These are phyloP conservation scores for Nyctibius bracteatus DNA, from an alignment of 2,113 vertebrate species.

Conservation along the genomic window DNA sequence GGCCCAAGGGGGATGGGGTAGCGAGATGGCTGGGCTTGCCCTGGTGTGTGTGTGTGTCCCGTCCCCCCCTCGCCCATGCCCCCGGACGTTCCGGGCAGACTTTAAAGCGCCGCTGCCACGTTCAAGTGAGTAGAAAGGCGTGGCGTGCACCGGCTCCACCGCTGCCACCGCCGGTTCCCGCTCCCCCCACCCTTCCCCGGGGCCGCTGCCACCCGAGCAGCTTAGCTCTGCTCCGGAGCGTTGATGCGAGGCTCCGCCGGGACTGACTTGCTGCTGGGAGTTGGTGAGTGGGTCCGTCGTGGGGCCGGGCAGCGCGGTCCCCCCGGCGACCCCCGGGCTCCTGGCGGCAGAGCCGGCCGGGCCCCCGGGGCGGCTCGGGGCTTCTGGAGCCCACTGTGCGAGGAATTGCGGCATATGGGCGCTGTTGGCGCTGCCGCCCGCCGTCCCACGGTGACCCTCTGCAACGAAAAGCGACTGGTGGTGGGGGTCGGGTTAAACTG, in stretches of 20 bases:
- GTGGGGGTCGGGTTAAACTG: neutral
- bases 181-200: neutral
- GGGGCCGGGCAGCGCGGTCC: too few relatives aligned
- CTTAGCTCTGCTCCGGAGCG: neutral
- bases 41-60: too few relatives aligned
- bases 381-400: neutral
- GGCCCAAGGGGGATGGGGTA: neutral
- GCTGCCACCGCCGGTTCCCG: neutral
- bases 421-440: neutral
- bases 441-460: neutral
- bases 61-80: neutral
- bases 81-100: neutral
- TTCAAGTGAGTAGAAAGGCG: slow-evolving; percentile 9
- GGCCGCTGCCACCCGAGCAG: neutral
- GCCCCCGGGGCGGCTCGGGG: too few relatives aligned
- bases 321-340: neutral
- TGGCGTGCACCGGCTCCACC: neutral
- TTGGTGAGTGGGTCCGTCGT: fast-evolving
- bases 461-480: too few relatives aligned
- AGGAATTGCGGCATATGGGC: neutral
- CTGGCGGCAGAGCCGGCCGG: neutral
- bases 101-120: slow-evolving; percentile 24
- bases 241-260: neutral
- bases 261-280: neutral
- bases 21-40: too few relatives aligned